Base-by-base conservation (phyloP, 2,113 vertebrate genomes). In the Eupsittula cactorum region DNA sequence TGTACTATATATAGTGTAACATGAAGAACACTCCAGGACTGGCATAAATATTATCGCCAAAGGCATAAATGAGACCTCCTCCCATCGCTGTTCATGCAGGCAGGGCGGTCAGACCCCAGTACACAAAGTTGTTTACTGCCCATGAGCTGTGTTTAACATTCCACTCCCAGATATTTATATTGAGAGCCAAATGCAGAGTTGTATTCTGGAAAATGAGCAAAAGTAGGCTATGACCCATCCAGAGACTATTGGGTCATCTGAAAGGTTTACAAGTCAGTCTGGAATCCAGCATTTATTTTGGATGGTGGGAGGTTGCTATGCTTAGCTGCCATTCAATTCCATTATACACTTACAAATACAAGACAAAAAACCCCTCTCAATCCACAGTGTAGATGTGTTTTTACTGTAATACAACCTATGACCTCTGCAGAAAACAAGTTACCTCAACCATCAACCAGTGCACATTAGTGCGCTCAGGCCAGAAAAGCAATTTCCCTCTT, bases 141-240 rank as follows among this genome's bases (percentile, higher is more conserved):
- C 63, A 6, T 4, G 67, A 87, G 77, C 89, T 79, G 52, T 86
- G 90, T 96, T 95, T 47, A 91, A 95, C 92, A 96, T 97, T 96
- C 95, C 94, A 11, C 60, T 63, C 74, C 73, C 33, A 79, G 94
- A 68, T 97, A 96, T 97, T 96, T 97, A 86, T 95, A 89, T 69
- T 82, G 70, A 24, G 50, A 44, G 90, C 87, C 92, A 86, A 97
- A 93, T 82, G 75, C 24, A 57, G 92, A 96, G 74, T 70, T 46
- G 62, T 50, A 50, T 92, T 62, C 88, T 95, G 92, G 95, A 97
- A 96, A 95, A 91, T 29, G 82, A 94, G 93, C 85, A 82, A 62
- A 94, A 96, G 91, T n/a, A 84, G 91, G 55, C 7, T 50, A 63
- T 92, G 96, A 96, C 46, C 92, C 82, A 92, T 80, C 24, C 3